phyloP scores from a whole-genome alignment of 2,797 vertebrate genomes.

The Sebastes diaconus region DNA sequence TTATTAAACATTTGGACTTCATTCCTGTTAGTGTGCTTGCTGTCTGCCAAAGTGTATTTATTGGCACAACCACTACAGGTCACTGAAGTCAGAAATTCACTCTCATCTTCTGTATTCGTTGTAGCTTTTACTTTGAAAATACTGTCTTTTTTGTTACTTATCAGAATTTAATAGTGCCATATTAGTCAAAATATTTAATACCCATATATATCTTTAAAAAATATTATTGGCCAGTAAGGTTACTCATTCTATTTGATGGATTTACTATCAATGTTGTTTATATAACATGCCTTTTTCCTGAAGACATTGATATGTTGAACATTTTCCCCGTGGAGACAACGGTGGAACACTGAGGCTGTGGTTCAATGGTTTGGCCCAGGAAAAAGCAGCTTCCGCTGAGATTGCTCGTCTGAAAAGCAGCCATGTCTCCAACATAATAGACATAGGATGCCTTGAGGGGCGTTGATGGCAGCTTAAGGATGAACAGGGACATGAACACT shows the following conservation, averaged over 20 bases:
- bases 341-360: constrained; percentile 24
- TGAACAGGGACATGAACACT: constrained; percentile 17
- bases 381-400: constrained; percentile 33
- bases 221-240: background rate
- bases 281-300: background rate
- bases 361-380: constrained; percentile 28
- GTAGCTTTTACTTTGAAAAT: background rate
- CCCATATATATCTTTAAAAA: background rate
- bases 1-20: background rate
- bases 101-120: background rate
- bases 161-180: background rate
- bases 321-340: constrained; percentile 11
- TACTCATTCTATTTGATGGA: background rate
- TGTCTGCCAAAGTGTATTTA: background rate
- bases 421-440: constrained; percentile 39
- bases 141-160: background rate
- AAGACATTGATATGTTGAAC: background rate
- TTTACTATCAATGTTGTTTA: background rate
- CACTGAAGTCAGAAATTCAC: background rate
- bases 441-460: constrained; percentile 36
- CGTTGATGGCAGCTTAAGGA: constrained; percentile 33
- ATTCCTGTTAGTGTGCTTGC: background rate
- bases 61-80: background rate
- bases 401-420: constrained; percentile 48
- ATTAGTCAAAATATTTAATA: background rate